Evolutionary conservation across 2,888 invertebrate species (phyloP), one percentile per base, ranked within the genome.

Genomic region (Pediacus dermestoides): DNA sequence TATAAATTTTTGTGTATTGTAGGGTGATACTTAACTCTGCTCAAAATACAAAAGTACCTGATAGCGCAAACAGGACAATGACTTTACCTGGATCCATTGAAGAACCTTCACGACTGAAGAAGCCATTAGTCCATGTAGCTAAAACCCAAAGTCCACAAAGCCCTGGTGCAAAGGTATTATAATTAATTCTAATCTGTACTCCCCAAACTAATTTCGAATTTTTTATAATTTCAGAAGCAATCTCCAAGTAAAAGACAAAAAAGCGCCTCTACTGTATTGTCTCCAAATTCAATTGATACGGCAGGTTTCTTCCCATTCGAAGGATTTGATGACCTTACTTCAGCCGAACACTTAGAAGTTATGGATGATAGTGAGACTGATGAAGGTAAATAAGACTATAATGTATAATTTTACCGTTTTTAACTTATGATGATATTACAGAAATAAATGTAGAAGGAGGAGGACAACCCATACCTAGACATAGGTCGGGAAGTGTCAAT

Each of bases 271-370:
- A 12, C 32, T 10, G 3, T 3, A 3, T 34, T n/a, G 45, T 41
- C 8, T 37, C 44, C 28, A 27, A 54, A 50, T 36, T 56, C 60
- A 3, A 46, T 54, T 23, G 84, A 84, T 54, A 75, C 80, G 7
- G 86, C 87, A 67, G 82, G 82, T 40, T 72, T 89, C 44, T 89
- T 90, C 61, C 81, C 82, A 54, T 72, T 90, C 54, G 90, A 90
- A 65, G 88, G 82, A 33, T 77, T 77, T 68, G 81, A 83, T 53
- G 73, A 72, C 21, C 55, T 48, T 10, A 50, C 59, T 31, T 70
- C 72, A 1, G n/a, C 28, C 3, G 12, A n/a, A 3, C 49, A 50
- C 12, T 67, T 48, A 16, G 78, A 77, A n/a, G 80, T 80, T 60
- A 75, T 76, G 50, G 83, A 85, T 40, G 80, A 81, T 50, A 81